Evolutionary conservation across 2,113 vertebrate genomes (phyloP), one percentile per base, ranked within the genome.

Genomic region (Nothobranchius kuhntae): DNA sequence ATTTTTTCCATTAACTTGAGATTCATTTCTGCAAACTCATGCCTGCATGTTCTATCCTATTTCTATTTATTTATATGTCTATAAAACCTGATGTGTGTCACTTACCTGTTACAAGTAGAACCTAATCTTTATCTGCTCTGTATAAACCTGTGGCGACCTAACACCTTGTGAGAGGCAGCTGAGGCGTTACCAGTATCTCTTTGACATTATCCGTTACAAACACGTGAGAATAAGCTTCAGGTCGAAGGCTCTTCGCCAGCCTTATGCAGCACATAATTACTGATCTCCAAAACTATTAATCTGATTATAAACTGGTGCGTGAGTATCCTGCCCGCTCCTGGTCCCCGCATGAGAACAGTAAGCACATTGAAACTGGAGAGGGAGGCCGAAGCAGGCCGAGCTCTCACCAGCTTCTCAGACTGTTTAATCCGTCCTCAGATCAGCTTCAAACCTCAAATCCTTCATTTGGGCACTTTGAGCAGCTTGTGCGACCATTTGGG

Each of bases 171-270:
- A 84, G 81, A 81, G 78, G 80, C 78, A 87, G 84, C 76, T 75
- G 71, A 85, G 74, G 67, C 82, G 85, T 89, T 83, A 89, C 72
- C 46, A 83, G 80, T 80, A 88, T 91, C 85, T 87, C 80, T 90
- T 89, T 92, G 87, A 88, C 89, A 89, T 90, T 91, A 86, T 88
- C 86, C 76, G 11, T 86, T 85, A 76, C 88, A 82, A 78, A 84
- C 86, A 89, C 75, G 59, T 82, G 82, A 73, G 69, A 78, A 75
- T 75, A 40, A 70, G 64, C 63, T 72, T 35, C 62, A 71, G 75
- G 65, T 71, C 26, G 51, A 77, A 61, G 66, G 77, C 67, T 84
- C 72, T 66, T 75, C 66, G 3, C 74, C 21, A 66, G 82, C 82
- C 69, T 82, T 65, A 68, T 68, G 65, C 64, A 67, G 61, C 7